These are phyloP conservation scores for Geococcyx californianus DNA, from an alignment of 2,113 vertebrate genomes.

Conservation along the genomic window DNA sequence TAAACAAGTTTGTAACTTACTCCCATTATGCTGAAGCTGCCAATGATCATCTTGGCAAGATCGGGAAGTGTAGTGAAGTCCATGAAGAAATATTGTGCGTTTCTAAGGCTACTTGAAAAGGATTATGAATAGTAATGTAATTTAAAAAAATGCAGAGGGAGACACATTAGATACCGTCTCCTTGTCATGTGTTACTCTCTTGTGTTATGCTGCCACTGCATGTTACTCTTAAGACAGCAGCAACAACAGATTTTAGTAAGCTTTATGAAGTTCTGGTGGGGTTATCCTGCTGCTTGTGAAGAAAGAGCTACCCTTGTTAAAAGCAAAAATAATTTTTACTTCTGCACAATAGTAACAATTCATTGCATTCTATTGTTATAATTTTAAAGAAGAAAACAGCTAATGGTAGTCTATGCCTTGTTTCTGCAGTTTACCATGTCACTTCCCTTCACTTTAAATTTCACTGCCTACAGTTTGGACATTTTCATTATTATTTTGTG, in stretches of 20 bases:
- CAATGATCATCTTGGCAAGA: not conserved
- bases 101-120: not conserved
- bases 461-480: not conserved
- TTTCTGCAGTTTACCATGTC: not conserved
- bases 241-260: not conserved
- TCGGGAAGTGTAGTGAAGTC: not conserved
- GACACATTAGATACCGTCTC: not conserved
- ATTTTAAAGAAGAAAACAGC: not conserved
- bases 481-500: not conserved
- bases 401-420: not conserved
- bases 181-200: not conserved
- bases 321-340: not conserved
- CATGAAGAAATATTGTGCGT: not conserved
- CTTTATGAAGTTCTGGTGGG: not conserved
- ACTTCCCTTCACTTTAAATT: not conserved
- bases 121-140: not conserved
- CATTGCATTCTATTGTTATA: not conserved
- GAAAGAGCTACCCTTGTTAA: not conserved
- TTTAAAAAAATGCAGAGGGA: not conserved
- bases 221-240: not conserved
- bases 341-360: not conserved
- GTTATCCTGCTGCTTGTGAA: not conserved
- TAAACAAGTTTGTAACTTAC: not conserved
- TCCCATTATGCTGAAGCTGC: rapidly evolving
- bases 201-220: not conserved